A percentile compares a stretch with the other conserved stretches of the same genome.
phyloP scores from a whole-genome alignment of 2,888 invertebrate species.

The Furcula furcula region DNA sequence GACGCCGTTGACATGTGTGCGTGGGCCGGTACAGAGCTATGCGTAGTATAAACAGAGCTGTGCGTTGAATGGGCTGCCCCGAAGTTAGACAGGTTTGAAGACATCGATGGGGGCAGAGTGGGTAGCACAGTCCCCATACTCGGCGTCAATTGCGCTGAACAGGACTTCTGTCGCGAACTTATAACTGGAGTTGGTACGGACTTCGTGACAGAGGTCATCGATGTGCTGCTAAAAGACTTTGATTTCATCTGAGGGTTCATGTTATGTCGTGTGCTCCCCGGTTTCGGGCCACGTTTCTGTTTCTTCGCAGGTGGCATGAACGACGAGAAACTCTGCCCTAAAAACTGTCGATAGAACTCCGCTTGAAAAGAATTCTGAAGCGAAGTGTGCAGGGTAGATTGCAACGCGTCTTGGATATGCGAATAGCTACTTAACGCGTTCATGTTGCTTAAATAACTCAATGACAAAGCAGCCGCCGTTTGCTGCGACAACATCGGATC shows the following conservation, averaged over 20 bases:
- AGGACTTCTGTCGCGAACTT: constrained; percentile 43
- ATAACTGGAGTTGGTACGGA: constrained; percentile 40
- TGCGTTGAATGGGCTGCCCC: constrained; percentile 22
- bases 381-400: constrained; percentile 52
- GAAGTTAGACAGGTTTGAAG: constrained; percentile 49
- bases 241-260: constrained; percentile 34
- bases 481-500: constrained; percentile 61
- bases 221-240: constrained; percentile 37
- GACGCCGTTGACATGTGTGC: constrained; percentile 60
- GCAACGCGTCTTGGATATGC: constrained; percentile 53
- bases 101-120: constrained; percentile 60
- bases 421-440: constrained; percentile 60
- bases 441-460: constrained; percentile 62
- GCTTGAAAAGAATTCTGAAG: constrained; percentile 66
- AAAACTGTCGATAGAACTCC: constrained; percentile 67
- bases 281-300: constrained; percentile 64
- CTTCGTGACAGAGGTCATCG: constrained; percentile 32
- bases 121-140: constrained; percentile 69
- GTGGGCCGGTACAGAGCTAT: constrained; percentile 43
- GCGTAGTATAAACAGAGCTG: constrained; percentile 30
- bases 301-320: constrained; percentile 62
- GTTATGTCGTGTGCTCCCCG: constrained; percentile 19
- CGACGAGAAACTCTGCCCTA: constrained; percentile 56
- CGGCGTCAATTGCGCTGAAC: constrained; percentile 46
- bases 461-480: constrained; percentile 60